Evolutionary conservation across 2,113 vertebrate species (phyloP), one percentile per base, ranked within the genome.

Genomic region (Ammospiza nelsoni): DNA sequence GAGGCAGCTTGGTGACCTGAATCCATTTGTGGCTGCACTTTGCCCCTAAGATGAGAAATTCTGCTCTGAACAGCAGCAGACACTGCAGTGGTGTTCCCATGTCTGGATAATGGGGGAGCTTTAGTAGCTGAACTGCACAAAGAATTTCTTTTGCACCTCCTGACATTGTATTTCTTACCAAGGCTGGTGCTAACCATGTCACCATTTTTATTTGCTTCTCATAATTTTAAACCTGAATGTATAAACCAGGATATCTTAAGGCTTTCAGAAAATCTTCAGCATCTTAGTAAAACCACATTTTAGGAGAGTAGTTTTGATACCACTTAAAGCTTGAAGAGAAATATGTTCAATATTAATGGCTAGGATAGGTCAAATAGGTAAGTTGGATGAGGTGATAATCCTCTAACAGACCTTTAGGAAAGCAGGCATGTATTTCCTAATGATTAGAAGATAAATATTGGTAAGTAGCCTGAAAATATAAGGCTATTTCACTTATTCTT

Each of bases 401-500:
- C 44, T 74, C 21, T 84, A 39, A 37, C 11, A 85, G 43, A 46
- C 44, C 43, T 83, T 62, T 93, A 86, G 58, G 41, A 48, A 77
- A 91, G 55, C 68, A 83, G 48, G 27, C 17, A 15, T 59, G 6
- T 79, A 71, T 79, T 85, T 79, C 13, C 13, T 52, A 91, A n/a
- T 52, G 22, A 25, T 95, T 80, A 71, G 59, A 87, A 89, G 54
- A 62, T 54, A 89, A 82, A 46, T 83, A 41, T 24, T 9, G 22
- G 51, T 95, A 88, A 94, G 58, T 77, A 86, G 68, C 43, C 71
- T 90, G 55, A 83, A 83, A 76, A 69, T 58, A 4, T 58, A 49
- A 81, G 80, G 39, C 65, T 93, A 24, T 91, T 94, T 92, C 29
- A 55, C 35, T 84, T 89, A 52, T 22, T 69, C 24, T 73, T 90